Evolutionary conservation across 92 coral and sea anemone species (phyloP), one percentile per base, ranked within the genome.

Genomic region (Pocillopora grandis): DNA sequence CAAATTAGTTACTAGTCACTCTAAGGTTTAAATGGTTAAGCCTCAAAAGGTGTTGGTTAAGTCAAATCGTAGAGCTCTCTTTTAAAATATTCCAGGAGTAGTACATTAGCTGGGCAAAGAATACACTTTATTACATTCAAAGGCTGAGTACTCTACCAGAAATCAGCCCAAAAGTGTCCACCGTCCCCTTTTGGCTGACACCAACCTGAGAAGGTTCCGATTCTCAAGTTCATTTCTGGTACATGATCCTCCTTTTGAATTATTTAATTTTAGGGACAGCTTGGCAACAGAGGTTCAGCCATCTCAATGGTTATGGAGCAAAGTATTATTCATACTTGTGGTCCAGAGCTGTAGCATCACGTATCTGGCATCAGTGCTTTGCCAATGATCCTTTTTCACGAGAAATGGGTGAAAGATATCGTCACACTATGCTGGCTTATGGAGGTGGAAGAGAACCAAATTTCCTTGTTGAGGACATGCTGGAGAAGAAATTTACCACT

Each of bases 241-340:
- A 27, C 31, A 27, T 27, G 31, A 42, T 42, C 52, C 52, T 42
- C 17, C 21, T 52, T 69, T 13, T 58, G 12, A 27, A 20, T 58
- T 33, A 59, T 31, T 7, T 11, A 71, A 37, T 36, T 85, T 67
- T 59, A 97, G 99, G 95, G 31, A 90, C 97, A 67, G 96, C 99
- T 1, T 97, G 99, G 99, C 98, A 97, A 79, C 99, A 94, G 83
- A 90, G 99, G 66, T 97, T 97, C 65, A 94, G 97, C 55, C 99
- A 97, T 87, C 90, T 97, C 55, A 95, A 94, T 84, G 98, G 99
- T 59, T 97, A 97, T 79, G 99, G 98, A 10, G 99, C 98, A 15
- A 92, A 96, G 20, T 97, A 97, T 62, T 97, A 97, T 68, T 97
- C 99, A 18, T 97, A 97, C 64, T 87, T 97, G 55, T 97, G 99